Conservation (phyloP, 2,113 vertebrate species). For the Alexandromys fortis region DNA sequence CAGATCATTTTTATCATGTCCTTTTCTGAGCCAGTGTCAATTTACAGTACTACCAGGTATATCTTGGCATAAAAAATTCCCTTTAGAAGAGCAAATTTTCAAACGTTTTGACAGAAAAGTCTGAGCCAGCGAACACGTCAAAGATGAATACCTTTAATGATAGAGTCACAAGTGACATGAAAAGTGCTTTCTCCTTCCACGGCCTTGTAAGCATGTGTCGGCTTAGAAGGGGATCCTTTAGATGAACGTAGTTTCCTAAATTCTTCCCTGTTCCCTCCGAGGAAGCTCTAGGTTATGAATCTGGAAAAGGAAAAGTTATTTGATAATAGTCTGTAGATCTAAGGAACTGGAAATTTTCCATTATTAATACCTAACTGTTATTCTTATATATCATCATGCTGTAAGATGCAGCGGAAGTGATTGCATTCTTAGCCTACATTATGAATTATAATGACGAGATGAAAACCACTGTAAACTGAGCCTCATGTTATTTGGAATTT, state of each 20-base stretch:
- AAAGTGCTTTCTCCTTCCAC: no score
- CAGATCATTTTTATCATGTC: background rate
- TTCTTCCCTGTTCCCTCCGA: background rate
- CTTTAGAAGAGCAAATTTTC: slow-evolving; percentile 3
- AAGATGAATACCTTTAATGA: background rate
- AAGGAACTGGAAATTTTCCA: slow-evolving; percentile 12
- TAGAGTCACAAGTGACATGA: background rate
- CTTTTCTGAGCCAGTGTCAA: background rate
- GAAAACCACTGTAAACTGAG: background rate
- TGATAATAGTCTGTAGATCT: background rate
- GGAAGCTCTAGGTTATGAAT: background rate
- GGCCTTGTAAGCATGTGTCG: background rate
- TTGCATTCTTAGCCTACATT: background rate
- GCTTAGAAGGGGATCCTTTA: background rate
- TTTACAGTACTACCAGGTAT: background rate
- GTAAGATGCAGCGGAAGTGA: background rate
- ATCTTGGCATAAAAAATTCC: slow-evolving; percentile 1
- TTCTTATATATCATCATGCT: background rate
- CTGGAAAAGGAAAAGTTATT: background rate
- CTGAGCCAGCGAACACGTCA: background rate
- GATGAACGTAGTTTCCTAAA: background rate
- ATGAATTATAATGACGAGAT: background rate
- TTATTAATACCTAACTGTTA: background rate
- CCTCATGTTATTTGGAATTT: background rate
- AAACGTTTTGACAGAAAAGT: background rate